Evolutionary conservation across 2,888 invertebrate genomes (phyloP), one percentile per base, ranked within the genome.

Genomic region (Pedicia rivosa): DNA sequence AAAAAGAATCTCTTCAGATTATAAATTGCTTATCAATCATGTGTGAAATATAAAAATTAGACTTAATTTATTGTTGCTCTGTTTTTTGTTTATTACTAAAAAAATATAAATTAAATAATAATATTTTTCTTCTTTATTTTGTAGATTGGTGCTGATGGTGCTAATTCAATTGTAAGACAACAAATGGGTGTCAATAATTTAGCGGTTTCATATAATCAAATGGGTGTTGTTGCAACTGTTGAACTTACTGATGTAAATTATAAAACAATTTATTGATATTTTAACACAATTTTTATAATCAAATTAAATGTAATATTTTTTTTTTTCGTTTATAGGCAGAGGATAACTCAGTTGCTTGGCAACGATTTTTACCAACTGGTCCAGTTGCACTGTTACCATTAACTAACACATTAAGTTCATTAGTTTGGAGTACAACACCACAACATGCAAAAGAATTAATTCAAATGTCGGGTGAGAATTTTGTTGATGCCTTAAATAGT

Each of bases 141-240:
- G 34, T 53, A 86, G 82, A 71, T 97, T 39, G 97, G 95, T 14
- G 94, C 95, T 10, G 97, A 98, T 66, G 97, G 97, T 1, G 77
- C 74, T 1, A 84, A 84, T 52, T 97, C 97, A 0, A 66, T 77
- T 38, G 87, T 97, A 2, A 70, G 97, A 8, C 65, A 75, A 43
- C 67, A 78, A 16, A 86, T 91, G 79, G 74, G 74, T 13, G 75
- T 82, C 10, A 76, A 83, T 49, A 83, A 86, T 46, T 53, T 90
- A 1, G 67, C 74, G 1, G 80, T 87, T 73, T 74, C 76, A 48
- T 97, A 98, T 54, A 71, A 87, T 35, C 88, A 94, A 55, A 78
- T 76, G 68, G 95, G 83, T 5, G 70, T 98, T 15, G 95, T 98
- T 1, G 94, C 94, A 2, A 94, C 92, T 1, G 60, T 97, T 22